Evolutionary conservation across 2,113 vertebrate species (phyloP).

Genomic region (Delphinus delphis): DNA sequence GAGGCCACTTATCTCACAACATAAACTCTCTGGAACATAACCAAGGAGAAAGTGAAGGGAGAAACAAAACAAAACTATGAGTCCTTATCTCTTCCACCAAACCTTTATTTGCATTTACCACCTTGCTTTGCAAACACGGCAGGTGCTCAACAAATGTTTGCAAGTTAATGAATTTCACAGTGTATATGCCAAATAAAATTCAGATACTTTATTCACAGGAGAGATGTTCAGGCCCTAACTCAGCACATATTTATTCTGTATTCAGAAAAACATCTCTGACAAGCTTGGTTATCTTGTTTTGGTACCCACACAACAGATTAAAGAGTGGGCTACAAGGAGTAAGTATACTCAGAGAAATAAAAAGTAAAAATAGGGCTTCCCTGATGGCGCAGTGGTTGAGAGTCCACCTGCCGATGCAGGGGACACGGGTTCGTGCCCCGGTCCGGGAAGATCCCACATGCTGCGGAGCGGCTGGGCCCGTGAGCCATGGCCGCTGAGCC

Average conservation of each 20-base stretch:
- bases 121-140: not conserved
- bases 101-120: not conserved
- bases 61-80: not conserved
- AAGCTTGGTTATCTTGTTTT: not conserved
- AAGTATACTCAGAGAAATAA: not conserved
- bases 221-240: not conserved
- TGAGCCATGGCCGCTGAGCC: too few relatives aligned
- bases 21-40: not conserved
- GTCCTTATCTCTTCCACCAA: not conserved
- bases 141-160: not conserved
- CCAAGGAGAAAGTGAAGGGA: not conserved
- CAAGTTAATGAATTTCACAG: not conserved
- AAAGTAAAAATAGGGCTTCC: not conserved
- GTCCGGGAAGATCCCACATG: too few relatives aligned
- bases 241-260: not conserved
- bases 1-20: not conserved
- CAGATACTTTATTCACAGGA: not conserved
- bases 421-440: too few relatives aligned
- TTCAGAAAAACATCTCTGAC: not conserved
- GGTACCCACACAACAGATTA: not conserved
- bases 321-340: not conserved
- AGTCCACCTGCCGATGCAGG: too few relatives aligned
- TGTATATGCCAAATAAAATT: not conserved
- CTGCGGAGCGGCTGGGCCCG: too few relatives aligned
- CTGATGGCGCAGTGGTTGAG: too few relatives aligned